These are phyloP conservation scores for Chauna torquata DNA, from an alignment of 2,113 vertebrate species.

Conservation along the genomic window DNA sequence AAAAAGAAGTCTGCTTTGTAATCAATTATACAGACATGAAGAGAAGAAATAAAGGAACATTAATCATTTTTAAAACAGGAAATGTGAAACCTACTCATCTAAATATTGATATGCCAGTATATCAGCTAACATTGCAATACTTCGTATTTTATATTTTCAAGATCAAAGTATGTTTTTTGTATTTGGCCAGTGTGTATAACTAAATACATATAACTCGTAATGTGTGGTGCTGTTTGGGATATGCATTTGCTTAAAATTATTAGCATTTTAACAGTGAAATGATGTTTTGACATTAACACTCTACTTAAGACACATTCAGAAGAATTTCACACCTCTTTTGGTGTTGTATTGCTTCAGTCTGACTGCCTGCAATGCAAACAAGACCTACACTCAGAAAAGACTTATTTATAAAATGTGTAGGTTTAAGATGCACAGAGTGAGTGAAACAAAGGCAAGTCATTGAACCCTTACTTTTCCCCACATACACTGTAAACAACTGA, in stretches of 20 bases:
- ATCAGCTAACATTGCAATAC: background rate
- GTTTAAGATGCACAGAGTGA: background rate
- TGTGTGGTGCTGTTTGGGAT: background rate
- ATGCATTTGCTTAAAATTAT: background rate
- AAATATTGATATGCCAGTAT: background rate
- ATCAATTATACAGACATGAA: background rate
- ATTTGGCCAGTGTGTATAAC: background rate
- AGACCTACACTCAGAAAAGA: background rate
- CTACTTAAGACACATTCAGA: background rate
- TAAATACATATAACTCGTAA: background rate
- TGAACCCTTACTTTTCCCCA: background rate
- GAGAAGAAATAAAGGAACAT: background rate
- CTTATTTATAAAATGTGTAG: conserved; percentile 25
- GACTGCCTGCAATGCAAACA: background rate
- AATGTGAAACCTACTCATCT: background rate
- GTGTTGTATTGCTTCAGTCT: background rate
- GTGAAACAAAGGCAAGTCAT: background rate
- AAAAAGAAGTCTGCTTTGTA: background rate
- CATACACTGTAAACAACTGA: background rate
- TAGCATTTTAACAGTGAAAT: background rate
- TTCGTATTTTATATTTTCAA: background rate
- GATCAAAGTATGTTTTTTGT: background rate
- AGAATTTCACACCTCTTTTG: conserved; percentile 2
- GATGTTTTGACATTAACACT: background rate
- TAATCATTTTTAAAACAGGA: background rate